phyloP scores from a whole-genome alignment of 35 echinoderm and acorn worm genomes.

The Patiria miniata region DNA sequence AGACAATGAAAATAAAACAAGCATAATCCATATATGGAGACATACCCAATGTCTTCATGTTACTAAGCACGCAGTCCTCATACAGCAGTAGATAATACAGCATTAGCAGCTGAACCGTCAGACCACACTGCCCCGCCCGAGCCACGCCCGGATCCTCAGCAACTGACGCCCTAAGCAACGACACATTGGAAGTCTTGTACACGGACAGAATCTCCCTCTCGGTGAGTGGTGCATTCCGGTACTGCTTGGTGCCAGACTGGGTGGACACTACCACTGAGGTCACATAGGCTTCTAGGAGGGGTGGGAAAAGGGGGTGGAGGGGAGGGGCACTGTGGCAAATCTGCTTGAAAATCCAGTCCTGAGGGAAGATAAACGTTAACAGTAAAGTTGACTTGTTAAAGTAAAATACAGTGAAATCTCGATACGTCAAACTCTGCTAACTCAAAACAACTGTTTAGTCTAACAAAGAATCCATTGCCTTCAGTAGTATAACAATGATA shows the following conservation, averaged over 20 bases:
- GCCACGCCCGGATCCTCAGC: conserved; percentile 35
- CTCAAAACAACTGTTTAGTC: too few relatives aligned
- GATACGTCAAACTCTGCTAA: too few relatives aligned
- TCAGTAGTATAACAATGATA: too few relatives aligned
- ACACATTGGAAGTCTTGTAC: conserved; percentile 68
- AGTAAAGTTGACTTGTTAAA: background rate
- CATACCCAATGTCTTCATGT: conserved; percentile 86
- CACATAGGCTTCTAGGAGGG: conserved; percentile 92
- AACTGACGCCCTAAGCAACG: conserved; percentile 24
- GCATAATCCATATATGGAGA: background rate
- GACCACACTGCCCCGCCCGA: conserved; percentile 22
- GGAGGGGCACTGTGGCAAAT: conserved; percentile 83
- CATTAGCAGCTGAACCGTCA: conserved; percentile 88
- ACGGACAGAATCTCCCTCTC: conserved; percentile 93
- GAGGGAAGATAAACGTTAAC: background rate
- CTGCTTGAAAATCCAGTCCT: conserved; percentile 99
- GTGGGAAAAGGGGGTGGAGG: conserved; percentile 86
- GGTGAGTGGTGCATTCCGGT: conserved; percentile 72
- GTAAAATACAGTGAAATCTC: too few relatives aligned
- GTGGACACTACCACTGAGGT: conserved; percentile 78
- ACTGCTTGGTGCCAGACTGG: conserved; percentile 69
- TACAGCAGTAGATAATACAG: conserved; percentile 95
- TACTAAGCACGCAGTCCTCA: conserved; percentile 90
- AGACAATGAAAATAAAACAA: too few relatives aligned
- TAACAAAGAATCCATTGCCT: too few relatives aligned